Evolutionary conservation across 1,140 invertebrate genomes (phyloP).

Genomic region (Apis mellifera): DNA sequence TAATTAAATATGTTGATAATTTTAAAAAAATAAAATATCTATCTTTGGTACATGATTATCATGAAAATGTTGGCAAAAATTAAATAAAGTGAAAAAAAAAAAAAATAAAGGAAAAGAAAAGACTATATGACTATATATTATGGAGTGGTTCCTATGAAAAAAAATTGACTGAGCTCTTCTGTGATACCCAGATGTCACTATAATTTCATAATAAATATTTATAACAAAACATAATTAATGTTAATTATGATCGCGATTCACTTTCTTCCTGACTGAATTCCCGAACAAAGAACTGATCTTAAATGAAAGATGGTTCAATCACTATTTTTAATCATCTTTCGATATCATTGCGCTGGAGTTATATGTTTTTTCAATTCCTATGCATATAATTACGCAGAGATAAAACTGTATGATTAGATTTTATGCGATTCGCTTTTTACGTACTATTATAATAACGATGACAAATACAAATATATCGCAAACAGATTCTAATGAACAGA

Average conservation of each 20-base stretch:
- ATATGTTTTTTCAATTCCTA: slow-evolving; percentile 32
- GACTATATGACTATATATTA: slow-evolving; percentile 8
- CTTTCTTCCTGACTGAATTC: slow-evolving; percentile 56
- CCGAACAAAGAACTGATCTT: slow-evolving; percentile 13
- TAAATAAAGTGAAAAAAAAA: neutral
- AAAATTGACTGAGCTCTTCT: slow-evolving; percentile 70
- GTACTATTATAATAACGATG: slow-evolving; percentile 15
- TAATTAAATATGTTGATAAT: neutral
- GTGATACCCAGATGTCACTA: slow-evolving; percentile 70
- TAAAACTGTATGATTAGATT: slow-evolving; percentile 8
- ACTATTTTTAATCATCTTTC: neutral
- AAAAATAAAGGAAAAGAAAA: neutral
- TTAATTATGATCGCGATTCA: slow-evolving; percentile 49
- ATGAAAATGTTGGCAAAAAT: neutral
- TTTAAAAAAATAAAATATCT: neutral
- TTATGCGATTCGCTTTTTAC: slow-evolving; percentile 44
- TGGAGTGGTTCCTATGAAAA: slow-evolving; percentile 59
- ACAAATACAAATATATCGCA: neutral
- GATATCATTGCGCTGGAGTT: neutral
- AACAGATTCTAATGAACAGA: too few species aligned
- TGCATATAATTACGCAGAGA: slow-evolving; percentile 8
- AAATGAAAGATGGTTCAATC: neutral
- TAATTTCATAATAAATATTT: slow-evolving; percentile 67
- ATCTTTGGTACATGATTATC: neutral
- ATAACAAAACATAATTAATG: slow-evolving; percentile 55